Evolutionary conservation across 2,888 invertebrate species (phyloP), one percentile per base, ranked within the genome.

Genomic region (Leucania comma): DNA sequence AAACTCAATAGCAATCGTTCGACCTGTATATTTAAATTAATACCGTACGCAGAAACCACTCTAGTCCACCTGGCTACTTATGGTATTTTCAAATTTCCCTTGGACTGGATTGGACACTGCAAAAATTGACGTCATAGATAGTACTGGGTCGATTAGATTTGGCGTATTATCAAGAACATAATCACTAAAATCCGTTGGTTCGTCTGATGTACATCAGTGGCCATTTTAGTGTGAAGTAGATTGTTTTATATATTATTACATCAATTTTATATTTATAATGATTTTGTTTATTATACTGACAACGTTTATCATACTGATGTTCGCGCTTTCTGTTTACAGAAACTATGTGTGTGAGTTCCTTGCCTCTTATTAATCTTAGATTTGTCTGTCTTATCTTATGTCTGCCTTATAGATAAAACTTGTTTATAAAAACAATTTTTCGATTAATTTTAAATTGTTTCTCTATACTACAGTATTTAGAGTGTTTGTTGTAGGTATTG

Each of bases 321-420:
- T 81, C 24, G 17, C 24, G 29, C 17, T 67, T 22, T 81, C 75
- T 1, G 50, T 26, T 20, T 75, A 75, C 46, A 75, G 46, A 51
- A 54, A 80, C 46, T 22, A 80, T 38, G 1, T 75, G 17, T 67
- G 75, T 75, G 80, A 75, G 75, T 75, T 60, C 51, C 32, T 29
- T 29, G 42, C 14, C 9, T 12, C 14, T 10, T 24, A 9, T 4
- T 42, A 3, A 3, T 8, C 5, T 54, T n/a, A 53, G 6, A 12
- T 12, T 20, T 71, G 32, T 38, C 4, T 10, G 24, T 10, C 1
- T 17, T 10, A 50, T 14, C 10, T 50, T n/a, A 1, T 0, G 24
- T 51, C 8, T 51, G 26, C 48, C n/a, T 22, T 48, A 3, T 22
- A 10, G 9, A 50, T 50, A 22, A 50, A 50, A 22, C 4, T 3